Percentiles rank a stretch among this genome's conserved stretches.
Conservation (phyloP, 2,888 invertebrate species). For the Acronicta psi region DNA sequence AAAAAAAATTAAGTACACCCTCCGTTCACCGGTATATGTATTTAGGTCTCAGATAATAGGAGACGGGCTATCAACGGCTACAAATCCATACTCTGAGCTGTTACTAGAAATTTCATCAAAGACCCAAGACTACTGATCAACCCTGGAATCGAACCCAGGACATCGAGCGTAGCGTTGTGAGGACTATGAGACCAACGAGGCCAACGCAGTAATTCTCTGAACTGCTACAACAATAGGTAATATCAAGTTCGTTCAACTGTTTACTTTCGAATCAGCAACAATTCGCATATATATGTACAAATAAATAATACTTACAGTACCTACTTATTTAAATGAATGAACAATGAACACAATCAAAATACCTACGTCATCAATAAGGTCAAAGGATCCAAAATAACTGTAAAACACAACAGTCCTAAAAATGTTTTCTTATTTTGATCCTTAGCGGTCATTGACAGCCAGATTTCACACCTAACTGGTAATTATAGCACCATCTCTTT, state of each 20-base stretch:
- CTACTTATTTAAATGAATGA: constrained; percentile 1
- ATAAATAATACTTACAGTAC: constrained; percentile 1
- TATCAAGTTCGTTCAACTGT: constrained; percentile 11
- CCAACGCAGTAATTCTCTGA: background rate
- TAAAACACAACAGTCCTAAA: constrained; percentile 71
- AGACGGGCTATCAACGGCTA: too few relatives aligned
- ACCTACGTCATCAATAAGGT: constrained; percentile 53
- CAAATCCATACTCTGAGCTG: too few relatives aligned
- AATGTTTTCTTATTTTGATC: constrained; percentile 78
- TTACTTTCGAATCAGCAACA: constrained; percentile 4
- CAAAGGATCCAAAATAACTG: constrained; percentile 76
- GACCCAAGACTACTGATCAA: too few relatives aligned
- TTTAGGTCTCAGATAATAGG: too few relatives aligned
- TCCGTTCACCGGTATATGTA: too few relatives aligned
- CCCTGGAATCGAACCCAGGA: too few relatives aligned
- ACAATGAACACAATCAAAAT: constrained; percentile 2
- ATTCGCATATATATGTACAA: constrained; percentile 3
- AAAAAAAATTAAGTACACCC: too few relatives aligned
- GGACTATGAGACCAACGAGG: too few relatives aligned
- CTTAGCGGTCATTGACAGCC: constrained; percentile 85
- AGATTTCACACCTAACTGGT: constrained; percentile 74
- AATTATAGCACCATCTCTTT: constrained; percentile 70
- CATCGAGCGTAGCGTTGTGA: too few relatives aligned
- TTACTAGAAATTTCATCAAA: too few relatives aligned
- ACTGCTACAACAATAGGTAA: background rate